A percentile compares a stretch with the other conserved stretches of the same genome.
Evolutionary conservation across 2,113 vertebrate species (phyloP).

Genomic region (Martes martes): DNA sequence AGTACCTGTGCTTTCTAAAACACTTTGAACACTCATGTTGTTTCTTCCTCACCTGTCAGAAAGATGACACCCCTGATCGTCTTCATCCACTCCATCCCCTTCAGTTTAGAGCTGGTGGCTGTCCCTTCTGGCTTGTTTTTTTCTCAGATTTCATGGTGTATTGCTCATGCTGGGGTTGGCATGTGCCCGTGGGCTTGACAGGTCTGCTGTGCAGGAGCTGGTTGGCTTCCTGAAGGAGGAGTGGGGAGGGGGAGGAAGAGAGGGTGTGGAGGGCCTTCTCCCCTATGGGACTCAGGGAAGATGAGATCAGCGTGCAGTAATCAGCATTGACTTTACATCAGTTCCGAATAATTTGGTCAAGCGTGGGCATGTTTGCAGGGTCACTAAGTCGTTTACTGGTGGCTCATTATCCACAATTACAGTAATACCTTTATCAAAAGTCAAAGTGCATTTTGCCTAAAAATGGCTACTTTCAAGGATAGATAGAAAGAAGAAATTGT

Average conservation of each 20-base stretch:
- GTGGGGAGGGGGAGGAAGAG: not conserved
- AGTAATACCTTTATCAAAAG: not conserved
- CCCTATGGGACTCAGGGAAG: not conserved
- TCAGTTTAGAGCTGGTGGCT: not conserved
- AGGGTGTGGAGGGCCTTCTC: not conserved
- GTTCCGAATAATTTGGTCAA: not conserved
- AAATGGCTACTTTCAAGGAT: not conserved
- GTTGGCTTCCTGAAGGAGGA: not conserved
- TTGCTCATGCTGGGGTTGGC: not conserved
- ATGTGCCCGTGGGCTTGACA: not conserved
- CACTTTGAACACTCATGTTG: not conserved
- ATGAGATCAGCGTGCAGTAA: not conserved
- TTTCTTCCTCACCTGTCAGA: not conserved
- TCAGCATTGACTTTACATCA: not conserved
- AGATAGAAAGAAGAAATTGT: slow-evolving; percentile 49
- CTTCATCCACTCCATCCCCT: not conserved
- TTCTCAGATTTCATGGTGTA: not conserved
- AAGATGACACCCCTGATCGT: not conserved
- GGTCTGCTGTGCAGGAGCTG: not conserved
- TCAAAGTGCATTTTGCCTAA: not conserved
- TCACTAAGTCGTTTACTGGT: not conserved
- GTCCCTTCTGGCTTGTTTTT: not conserved
- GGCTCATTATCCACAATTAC: not conserved
- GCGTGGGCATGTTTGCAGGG: not conserved
- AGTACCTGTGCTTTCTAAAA: not conserved